Evolutionary conservation across 2,888 invertebrate genomes (phyloP), one percentile per base, ranked within the genome.

Genomic region (Pomacea canaliculata): DNA sequence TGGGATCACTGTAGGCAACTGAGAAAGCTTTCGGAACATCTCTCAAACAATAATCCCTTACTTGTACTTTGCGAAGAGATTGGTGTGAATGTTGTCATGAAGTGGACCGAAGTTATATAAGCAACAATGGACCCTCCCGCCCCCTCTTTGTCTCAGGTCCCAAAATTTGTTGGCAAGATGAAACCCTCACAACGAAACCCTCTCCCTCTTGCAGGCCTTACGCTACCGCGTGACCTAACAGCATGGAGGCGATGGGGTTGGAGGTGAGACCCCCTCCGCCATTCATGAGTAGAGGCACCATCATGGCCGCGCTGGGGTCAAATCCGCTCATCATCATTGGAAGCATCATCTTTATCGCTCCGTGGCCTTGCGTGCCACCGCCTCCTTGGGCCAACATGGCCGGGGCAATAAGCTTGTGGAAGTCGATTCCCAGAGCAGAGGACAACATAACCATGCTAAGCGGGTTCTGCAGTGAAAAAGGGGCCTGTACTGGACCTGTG

Each of bases 401-500:
- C 68, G 73, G 73, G 12, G 51, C 56, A n/a, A 60, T 48, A 19
- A 73, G 48, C 73, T 73, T 73, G 73, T 73, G 18, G 27, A 68
- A 19, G 73, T 73, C 73, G 56, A 73, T 56, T 10, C 73, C 73
- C 60, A 73, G 37, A 46, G 48, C 59, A 46, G n/a, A n/a, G 67
- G 59, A 59, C 37, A 73, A 23, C 46, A 67, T 46, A 18, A 68
- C n/a, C 59, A 66, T 48, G 23, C 56, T 46, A 56, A 68, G 56
- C 46, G 73, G 73, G 73, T 73, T 60, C 73, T 68, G 68, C 73
- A 73, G 66, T 59, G 67, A 19, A 46, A 5, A 12, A 18, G 73
- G 72, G 65, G 63, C 65, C n/a, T 27, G 63, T 7, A 7, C 8
- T 65, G 63, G 46, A 49, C 63, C 63, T 12, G 63, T 13, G 19